A percentile compares a stretch with the other conserved stretches of the same genome.
Conservation (phyloP, 2,888 invertebrate species). For the Drosophila ustulata region DNA sequence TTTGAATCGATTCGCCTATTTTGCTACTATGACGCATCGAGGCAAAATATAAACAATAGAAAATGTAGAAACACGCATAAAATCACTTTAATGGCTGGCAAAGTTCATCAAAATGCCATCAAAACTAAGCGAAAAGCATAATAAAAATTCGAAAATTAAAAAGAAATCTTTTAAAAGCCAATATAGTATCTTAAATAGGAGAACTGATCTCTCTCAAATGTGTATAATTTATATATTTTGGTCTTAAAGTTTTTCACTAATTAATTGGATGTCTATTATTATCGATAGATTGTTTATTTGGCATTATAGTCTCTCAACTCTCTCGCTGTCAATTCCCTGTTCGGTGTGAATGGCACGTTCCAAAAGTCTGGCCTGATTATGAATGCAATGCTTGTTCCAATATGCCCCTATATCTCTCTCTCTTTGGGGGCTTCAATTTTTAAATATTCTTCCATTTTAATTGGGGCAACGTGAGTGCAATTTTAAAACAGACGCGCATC, state of each 20-base stretch:
- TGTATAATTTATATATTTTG: background rate
- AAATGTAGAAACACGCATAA: slow-evolving; percentile 23
- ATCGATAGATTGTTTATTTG: background rate
- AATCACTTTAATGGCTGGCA: slow-evolving; percentile 30
- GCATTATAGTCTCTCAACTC: background rate
- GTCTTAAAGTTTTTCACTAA: too few species aligned
- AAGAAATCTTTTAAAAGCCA: slow-evolving; percentile 11
- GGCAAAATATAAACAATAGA: slow-evolving; percentile 4
- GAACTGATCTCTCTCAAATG: background rate
- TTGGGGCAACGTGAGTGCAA: slow-evolving; percentile 56
- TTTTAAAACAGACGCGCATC: slow-evolving; percentile 29
- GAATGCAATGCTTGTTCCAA: slow-evolving; percentile 25
- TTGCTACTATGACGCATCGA: slow-evolving; percentile 36
- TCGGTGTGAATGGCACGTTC: slow-evolving; percentile 46
- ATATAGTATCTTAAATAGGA: slow-evolving; percentile 16
- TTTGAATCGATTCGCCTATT: slow-evolving; percentile 11
- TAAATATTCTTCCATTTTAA: slow-evolving; percentile 41
- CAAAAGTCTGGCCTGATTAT: slow-evolving; percentile 22
- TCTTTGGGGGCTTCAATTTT: slow-evolving; percentile 23
- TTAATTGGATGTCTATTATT: background rate
- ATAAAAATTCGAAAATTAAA: background rate
- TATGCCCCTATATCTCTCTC: background rate
- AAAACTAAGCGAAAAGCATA: slow-evolving; percentile 19
- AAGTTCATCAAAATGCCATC: slow-evolving; percentile 39
- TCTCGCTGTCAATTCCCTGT: slow-evolving; percentile 13